These are phyloP conservation scores for Tursiops truncatus DNA, from an alignment of 2,113 vertebrate species.

Conservation along the genomic window DNA sequence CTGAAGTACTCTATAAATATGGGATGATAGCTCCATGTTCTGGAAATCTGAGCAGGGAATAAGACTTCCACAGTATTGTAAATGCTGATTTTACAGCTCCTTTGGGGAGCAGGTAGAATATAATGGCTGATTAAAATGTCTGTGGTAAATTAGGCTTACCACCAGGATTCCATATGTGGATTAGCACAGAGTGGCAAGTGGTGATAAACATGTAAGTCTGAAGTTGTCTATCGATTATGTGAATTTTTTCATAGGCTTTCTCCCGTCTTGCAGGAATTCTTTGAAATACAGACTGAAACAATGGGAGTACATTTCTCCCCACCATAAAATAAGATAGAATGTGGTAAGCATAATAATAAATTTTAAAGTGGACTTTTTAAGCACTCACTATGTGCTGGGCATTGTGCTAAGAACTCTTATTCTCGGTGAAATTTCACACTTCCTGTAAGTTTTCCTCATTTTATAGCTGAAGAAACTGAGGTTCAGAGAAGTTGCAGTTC, in stretches of 20 bases:
- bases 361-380: background rate
- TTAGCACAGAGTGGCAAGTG: background rate
- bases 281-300: conserved; percentile 2
- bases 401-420: background rate
- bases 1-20: background rate
- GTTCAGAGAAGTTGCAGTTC: background rate
- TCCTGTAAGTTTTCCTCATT: background rate
- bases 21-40: background rate
- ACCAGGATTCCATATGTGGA: background rate
- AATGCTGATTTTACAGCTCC: background rate
- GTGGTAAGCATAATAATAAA: background rate
- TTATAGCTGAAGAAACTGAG: background rate
- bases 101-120: background rate
- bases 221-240: background rate
- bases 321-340: background rate
- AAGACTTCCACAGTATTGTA: background rate
- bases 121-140: background rate
- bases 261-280: background rate
- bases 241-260: background rate
- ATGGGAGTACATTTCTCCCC: background rate
- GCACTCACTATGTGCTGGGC: background rate
- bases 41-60: conserved; percentile 8
- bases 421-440: background rate
- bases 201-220: background rate
- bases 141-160: conserved; percentile 14